These are phyloP conservation scores for Erpobdella octoculata DNA, from an alignment of 2,888 invertebrate species.

Conservation along the genomic window DNA sequence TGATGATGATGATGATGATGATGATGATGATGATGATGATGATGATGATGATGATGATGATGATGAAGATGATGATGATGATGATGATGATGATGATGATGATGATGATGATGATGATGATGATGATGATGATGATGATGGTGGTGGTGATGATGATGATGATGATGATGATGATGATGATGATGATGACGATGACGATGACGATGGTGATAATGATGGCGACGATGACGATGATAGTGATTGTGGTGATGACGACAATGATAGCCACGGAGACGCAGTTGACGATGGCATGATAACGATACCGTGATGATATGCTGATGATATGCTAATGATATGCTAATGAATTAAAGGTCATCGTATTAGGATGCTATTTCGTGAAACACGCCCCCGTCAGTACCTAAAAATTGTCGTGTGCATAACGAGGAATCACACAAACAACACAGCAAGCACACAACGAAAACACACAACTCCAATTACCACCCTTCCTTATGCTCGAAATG, in stretches of 20 bases:
- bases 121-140: background rate
- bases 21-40: slow-evolving; percentile 14
- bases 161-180: background rate
- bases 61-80: slow-evolving; percentile 13
- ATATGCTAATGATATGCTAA: too few species aligned
- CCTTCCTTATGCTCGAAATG: too few species aligned
- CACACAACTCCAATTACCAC: too few species aligned
- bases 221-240: background rate
- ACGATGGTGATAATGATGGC: background rate
- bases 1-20: slow-evolving; percentile 9
- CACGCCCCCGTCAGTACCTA: too few species aligned
- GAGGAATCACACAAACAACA: too few species aligned
- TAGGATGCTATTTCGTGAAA: too few species aligned
- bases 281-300: too few species aligned
- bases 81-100: slow-evolving; percentile 28
- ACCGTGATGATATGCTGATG: too few species aligned
- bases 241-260: slow-evolving; percentile 17
- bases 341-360: too few species aligned
- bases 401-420: too few species aligned
- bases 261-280: background rate
- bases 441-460: too few species aligned
- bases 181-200: slow-evolving; percentile 13
- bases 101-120: background rate
- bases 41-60: slow-evolving; percentile 26
- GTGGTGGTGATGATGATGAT: background rate